Percentiles rank a stretch among this genome's conserved stretches.
Evolutionary conservation across 2,888 invertebrate species (phyloP).

Genomic region (Meteorus cinctellus): DNA sequence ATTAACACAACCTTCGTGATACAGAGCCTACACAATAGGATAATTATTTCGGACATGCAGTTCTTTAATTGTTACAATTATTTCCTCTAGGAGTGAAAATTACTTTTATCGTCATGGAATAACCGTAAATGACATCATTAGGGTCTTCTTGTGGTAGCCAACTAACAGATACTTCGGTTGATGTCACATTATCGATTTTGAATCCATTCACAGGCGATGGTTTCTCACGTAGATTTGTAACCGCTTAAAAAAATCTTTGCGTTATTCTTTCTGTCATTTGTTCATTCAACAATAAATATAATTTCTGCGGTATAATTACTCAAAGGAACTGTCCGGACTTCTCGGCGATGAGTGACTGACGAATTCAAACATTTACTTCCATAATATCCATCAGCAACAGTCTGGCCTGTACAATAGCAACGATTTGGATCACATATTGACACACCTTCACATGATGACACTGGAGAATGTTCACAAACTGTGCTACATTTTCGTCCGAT

Average conservation of each 20-base stretch:
- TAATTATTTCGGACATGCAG: too few relatives aligned
- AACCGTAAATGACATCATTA: slow-evolving; percentile 52
- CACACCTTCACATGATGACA: slow-evolving; percentile 42
- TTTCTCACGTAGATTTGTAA: slow-evolving; percentile 36
- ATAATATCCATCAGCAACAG: too few relatives aligned
- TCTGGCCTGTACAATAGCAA: slow-evolving; percentile 52
- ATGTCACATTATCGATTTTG: neutral
- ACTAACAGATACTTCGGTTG: slow-evolving; percentile 24
- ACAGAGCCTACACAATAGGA: neutral
- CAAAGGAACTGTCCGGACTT: slow-evolving; percentile 52
- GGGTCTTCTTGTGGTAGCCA: slow-evolving; percentile 53
- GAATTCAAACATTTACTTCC: neutral
- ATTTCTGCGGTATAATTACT: slow-evolving; percentile 44
- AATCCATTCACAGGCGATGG: slow-evolving; percentile 51
- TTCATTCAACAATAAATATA: neutral
- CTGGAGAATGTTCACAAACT: slow-evolving; percentile 43
- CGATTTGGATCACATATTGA: slow-evolving; percentile 52
- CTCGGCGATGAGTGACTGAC: slow-evolving; percentile 14
- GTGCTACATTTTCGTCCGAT: slow-evolving; percentile 53
- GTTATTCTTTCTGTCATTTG: neutral
- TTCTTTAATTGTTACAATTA: too few relatives aligned
- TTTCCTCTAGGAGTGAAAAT: neutral
- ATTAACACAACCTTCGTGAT: neutral
- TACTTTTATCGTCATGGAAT: slow-evolving; percentile 54
- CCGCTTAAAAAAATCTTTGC: neutral